Evolutionary conservation across 2,797 vertebrate species (phyloP).

Genomic region (Helostoma temminkii): DNA sequence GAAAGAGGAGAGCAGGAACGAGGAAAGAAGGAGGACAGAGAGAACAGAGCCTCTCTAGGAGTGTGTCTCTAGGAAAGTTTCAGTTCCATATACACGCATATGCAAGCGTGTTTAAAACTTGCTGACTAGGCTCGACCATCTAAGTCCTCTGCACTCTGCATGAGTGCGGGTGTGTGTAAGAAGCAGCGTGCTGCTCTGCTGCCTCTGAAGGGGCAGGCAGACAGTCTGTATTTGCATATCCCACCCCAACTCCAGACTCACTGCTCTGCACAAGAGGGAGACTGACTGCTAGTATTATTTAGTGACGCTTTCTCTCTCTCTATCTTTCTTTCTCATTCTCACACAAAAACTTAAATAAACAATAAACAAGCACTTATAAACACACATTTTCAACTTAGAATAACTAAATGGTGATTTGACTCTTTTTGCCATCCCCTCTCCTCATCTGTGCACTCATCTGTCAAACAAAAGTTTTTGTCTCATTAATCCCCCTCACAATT

Average conservation of each 20-base stretch:
- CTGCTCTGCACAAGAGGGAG: constrained; percentile 34
- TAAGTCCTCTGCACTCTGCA: constrained; percentile 64
- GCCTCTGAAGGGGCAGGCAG: constrained; percentile 81
- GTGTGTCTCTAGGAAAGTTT: constrained; percentile 59
- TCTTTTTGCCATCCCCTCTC: not conserved
- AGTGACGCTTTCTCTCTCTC: constrained; percentile 9
- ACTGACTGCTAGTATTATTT: constrained; percentile 25
- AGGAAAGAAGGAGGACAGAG: constrained; percentile 49
- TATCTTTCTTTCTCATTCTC: constrained; percentile 6
- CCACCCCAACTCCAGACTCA: constrained; percentile 75
- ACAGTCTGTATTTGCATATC: constrained; percentile 82
- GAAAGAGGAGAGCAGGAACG: constrained; percentile 47
- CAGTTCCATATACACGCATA: constrained; percentile 49
- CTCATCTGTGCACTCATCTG: not conserved
- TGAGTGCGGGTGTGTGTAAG: constrained; percentile 65
- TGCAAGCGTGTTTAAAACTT: constrained; percentile 55
- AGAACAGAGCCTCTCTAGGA: constrained; percentile 4
- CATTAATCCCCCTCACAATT: constrained; percentile 34
- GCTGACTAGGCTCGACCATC: constrained; percentile 67
- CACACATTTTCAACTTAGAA: not conserved
- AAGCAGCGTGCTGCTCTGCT: constrained; percentile 67
- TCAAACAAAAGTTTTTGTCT: constrained; percentile 4
- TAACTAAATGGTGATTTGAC: constrained; percentile 1
- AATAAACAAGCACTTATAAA: not conserved
- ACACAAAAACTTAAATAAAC: not conserved